phyloP scores from a whole-genome alignment of 2,113 vertebrate species.

The Podilymbus podiceps region DNA sequence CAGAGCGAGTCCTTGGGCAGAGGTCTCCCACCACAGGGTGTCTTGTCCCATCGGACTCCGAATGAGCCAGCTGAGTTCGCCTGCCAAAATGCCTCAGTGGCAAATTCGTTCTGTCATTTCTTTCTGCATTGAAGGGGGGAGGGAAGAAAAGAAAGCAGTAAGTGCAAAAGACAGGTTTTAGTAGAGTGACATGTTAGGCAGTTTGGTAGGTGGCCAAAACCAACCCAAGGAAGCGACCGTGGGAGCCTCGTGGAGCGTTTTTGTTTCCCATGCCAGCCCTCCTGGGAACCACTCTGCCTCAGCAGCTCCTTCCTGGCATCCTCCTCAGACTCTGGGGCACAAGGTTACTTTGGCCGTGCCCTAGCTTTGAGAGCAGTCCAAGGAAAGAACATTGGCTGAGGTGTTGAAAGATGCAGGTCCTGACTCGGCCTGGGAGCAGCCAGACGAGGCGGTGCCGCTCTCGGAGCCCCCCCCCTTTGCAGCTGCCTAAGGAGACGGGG shows the following conservation, averaged over 20 bases:
- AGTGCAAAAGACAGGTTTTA: not conserved
- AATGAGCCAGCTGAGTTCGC: not conserved
- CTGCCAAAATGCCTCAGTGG: constrained; percentile 62
- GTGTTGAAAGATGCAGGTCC: not conserved
- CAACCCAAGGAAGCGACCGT: not conserved
- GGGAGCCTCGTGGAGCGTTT: not conserved
- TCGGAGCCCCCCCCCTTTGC: not conserved
- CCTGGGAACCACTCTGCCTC: constrained; percentile 15
- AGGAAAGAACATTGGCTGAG: not conserved
- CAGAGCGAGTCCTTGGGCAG: not conserved
- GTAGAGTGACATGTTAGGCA: not conserved
- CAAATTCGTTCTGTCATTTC: constrained; percentile 94
- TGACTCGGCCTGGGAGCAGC: not conserved
- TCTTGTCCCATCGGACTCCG: rapidly evolving
- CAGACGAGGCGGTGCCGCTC: not conserved
- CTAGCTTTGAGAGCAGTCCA: not conserved
- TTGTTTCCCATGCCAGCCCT: not conserved
- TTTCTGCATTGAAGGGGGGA: constrained; percentile 73
- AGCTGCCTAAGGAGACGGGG: not conserved
- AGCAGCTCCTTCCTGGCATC: constrained; percentile 8
- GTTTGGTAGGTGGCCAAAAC: not conserved
- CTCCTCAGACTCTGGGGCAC: not conserved
- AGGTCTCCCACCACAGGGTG: not conserved
- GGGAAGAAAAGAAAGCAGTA: constrained; percentile 22
- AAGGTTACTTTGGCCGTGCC: not conserved